phyloP scores from a whole-genome alignment of 2,888 invertebrate species.

The Diogma glabrata region DNA sequence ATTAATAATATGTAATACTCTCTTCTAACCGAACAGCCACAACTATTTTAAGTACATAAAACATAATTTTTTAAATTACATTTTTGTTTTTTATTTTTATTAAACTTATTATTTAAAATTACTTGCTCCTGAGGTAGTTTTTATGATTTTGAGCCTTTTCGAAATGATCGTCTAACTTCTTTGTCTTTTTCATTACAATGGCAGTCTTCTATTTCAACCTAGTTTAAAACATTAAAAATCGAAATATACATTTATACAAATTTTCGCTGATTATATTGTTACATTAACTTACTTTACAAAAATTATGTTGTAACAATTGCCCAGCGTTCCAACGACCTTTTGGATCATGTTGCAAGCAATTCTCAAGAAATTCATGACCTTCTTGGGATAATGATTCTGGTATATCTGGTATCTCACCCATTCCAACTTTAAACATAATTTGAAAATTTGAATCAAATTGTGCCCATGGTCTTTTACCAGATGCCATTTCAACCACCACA shows the following conservation, averaged over 20 bases:
- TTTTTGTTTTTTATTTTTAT: too few relatives aligned
- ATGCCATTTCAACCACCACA: slow-evolving; percentile 90
- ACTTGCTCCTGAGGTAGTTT: too few relatives aligned
- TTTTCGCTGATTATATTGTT: too few relatives aligned
- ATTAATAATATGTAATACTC: too few relatives aligned
- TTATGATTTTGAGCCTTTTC: slow-evolving; percentile 1
- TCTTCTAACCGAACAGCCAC: too few relatives aligned
- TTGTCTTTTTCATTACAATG: slow-evolving; percentile 6
- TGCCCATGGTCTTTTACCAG: slow-evolving; percentile 87
- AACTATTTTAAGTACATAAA: too few relatives aligned
- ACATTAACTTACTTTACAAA: slow-evolving; percentile 67
- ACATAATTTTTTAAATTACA: too few relatives aligned
- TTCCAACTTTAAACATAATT: slow-evolving; percentile 93
- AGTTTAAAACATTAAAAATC: neutral
- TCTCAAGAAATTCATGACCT: slow-evolving; percentile 65
- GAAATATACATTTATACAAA: too few relatives aligned
- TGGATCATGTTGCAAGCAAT: slow-evolving; percentile 75
- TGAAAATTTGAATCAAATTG: slow-evolving; percentile 88
- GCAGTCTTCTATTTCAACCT: slow-evolving; percentile 4
- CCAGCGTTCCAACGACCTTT: slow-evolving; percentile 56
- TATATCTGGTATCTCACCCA: slow-evolving; percentile 71
- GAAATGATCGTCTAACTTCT: slow-evolving; percentile 6
- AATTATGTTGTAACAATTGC: slow-evolving; percentile 58
- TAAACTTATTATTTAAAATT: too few relatives aligned
- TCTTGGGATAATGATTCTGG: slow-evolving; percentile 69